Evolutionary conservation across 2,797 vertebrate genomes (phyloP), one percentile per base, ranked within the genome.

Genomic region (Florisuga fusca): DNA sequence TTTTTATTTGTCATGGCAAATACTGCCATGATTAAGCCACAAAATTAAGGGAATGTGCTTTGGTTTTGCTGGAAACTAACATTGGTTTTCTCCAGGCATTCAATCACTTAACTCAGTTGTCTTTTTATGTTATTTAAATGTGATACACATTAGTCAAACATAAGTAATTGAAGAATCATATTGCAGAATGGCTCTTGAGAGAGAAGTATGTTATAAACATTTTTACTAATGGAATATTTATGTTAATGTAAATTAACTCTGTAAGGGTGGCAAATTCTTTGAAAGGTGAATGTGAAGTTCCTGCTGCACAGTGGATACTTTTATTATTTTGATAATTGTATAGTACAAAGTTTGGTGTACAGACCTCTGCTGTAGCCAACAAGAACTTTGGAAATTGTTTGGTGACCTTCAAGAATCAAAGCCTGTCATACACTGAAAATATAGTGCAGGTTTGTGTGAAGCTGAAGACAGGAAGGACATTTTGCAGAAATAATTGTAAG

Each of bases 91-190:
- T 96, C 92, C 89, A 97, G 94, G 81, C 94, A 96, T 96, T 95
- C 95, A 96, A 97, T 96, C 95, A 96, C 95, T 97, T 97, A 95
- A 97, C 95, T 96, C 94, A 84, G 94, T 97, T 96, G 93, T 96
- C 92, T 96, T 96, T 96, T 97, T 96, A 85, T 94, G 96, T 97
- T 97, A 97, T 97, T 96, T 93, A 97, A 97, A 97, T 97, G 91
- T 93, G 94, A 96, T 95, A 92, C 94, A 91, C 76, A 93, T 95
- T 96, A 97, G 95, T 96, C 95, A 97, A 96, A 97, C 87, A 81
- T 94, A 96, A 97, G 96, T 95, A 92, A 94, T 89, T 97, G 94
- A 97, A 96, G 95, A 96, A 96, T 96, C 93, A 91, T 93, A 82
- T 96, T 96, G 88, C 91, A 92, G 87, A 96, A 97, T 96, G 90